Evolutionary conservation across 2,797 vertebrate species (phyloP).

Genomic region (Lagodon rhomboides): DNA sequence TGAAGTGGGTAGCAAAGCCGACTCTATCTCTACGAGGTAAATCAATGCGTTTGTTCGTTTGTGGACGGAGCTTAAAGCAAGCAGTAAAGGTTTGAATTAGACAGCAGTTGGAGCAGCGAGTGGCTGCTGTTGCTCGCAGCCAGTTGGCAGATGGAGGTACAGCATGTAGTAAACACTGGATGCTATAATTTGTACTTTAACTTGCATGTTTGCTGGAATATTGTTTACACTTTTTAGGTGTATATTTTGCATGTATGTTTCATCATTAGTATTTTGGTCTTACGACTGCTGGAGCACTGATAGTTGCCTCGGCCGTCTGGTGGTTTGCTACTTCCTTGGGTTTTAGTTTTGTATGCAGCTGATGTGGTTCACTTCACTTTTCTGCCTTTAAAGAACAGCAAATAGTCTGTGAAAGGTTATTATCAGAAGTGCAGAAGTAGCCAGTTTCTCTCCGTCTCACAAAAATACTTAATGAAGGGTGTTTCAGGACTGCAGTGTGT

Average conservation of each 20-base stretch:
- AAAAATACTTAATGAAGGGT: slow-evolving; percentile 22
- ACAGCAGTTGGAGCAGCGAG: slow-evolving; percentile 15
- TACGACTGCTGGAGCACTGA: neutral
- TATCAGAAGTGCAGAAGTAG: slow-evolving; percentile 20
- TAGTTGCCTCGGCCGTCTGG: neutral
- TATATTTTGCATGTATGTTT: neutral
- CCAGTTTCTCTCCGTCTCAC: neutral
- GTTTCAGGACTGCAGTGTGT: neutral
- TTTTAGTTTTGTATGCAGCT: slow-evolving; percentile 30
- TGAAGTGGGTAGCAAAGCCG: slow-evolving; percentile 35
- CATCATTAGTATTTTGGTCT: neutral
- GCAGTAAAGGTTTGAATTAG: slow-evolving; percentile 34
- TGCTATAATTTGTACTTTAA: neutral
- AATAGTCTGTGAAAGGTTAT: slow-evolving; percentile 27
- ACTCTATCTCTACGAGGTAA: slow-evolving; percentile 45
- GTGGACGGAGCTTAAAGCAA: slow-evolving; percentile 53
- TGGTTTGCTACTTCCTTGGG: neutral
- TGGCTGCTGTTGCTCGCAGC: neutral
- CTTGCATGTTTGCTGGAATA: neutral
- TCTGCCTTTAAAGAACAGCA: slow-evolving; percentile 25
- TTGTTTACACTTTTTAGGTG: neutral
- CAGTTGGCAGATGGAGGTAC: neutral
- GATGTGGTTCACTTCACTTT: slow-evolving; percentile 7
- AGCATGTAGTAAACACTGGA: neutral
- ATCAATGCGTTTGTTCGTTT: slow-evolving; percentile 62